These are phyloP conservation scores for Hedya salicella DNA, from an alignment of 2,888 invertebrate genomes.

Conservation along the genomic window DNA sequence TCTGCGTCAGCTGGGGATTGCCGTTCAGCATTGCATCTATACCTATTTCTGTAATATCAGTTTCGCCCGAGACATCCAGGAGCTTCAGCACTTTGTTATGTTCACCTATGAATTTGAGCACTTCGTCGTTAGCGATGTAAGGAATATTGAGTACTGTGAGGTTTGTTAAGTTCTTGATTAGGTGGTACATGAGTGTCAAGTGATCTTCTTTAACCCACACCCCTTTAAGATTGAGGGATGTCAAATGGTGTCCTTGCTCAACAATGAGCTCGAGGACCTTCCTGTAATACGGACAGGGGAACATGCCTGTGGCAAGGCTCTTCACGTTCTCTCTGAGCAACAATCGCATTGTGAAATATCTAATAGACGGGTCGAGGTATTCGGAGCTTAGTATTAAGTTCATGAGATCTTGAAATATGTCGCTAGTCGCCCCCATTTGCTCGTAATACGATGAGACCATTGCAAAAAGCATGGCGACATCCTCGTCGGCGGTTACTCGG, in stretches of 20 bases:
- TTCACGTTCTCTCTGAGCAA: conserved; percentile 87
- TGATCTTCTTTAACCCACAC: conserved; percentile 90
- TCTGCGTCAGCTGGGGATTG: conserved; percentile 80
- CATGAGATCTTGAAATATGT: conserved; percentile 88
- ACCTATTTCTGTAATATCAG: conserved; percentile 87
- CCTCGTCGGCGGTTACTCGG: conserved; percentile 85
- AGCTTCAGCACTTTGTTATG: conserved; percentile 84
- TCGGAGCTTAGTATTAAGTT: conserved; percentile 87
- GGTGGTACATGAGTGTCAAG: conserved; percentile 85
- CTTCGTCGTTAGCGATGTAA: conserved; percentile 88
- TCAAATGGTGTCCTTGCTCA: conserved; percentile 86
- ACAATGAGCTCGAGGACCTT: conserved; percentile 88
- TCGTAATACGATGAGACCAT: conserved; percentile 86
- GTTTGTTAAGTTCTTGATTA: conserved; percentile 85
- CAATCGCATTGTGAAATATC: conserved; percentile 87
- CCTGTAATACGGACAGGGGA: conserved; percentile 89
- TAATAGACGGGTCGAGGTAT: conserved; percentile 87
- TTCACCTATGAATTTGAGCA: conserved; percentile 85
- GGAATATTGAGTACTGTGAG: conserved; percentile 87
- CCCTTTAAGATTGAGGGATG: conserved; percentile 88
- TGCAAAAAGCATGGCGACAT: conserved; percentile 84
- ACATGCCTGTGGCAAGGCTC: conserved; percentile 87
- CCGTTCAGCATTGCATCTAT: conserved; percentile 84
- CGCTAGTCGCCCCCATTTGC: conserved; percentile 86
- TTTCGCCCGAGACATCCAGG: conserved; percentile 89